Conservation (phyloP, 2,888 invertebrate species). For the Dryomyza anilis region DNA sequence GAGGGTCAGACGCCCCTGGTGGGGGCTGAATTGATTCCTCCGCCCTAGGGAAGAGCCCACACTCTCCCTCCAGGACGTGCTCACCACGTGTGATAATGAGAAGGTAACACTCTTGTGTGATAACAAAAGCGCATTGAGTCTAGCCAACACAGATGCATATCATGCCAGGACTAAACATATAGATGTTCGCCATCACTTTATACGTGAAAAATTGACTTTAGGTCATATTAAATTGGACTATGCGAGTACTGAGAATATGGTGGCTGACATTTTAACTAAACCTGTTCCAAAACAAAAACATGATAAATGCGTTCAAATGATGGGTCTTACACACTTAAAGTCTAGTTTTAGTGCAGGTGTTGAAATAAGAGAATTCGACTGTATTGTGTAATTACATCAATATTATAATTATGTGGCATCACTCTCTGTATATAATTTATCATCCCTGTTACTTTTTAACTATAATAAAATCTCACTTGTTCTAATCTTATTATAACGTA, state of each 20-base stretch:
- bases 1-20: too few species aligned
- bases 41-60: too few species aligned
- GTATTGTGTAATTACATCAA: too few species aligned
- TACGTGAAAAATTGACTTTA: slow-evolving; percentile 16
- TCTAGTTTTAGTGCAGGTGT: neutral
- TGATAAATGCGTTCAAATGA: slow-evolving; percentile 17
- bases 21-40: too few species aligned
- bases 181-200: slow-evolving; percentile 29
- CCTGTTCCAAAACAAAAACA: slow-evolving; percentile 27
- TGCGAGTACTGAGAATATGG: slow-evolving; percentile 22
- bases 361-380: neutral
- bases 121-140: slow-evolving; percentile 28
- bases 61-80: too few species aligned
- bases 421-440: too few species aligned
- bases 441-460: too few species aligned
- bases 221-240: slow-evolving; percentile 18
- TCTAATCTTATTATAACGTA: too few species aligned
- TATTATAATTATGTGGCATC: too few species aligned
- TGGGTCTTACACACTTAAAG: slow-evolving; percentile 19
- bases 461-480: too few species aligned
- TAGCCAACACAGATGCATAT: slow-evolving; percentile 24
- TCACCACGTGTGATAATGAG: too few species aligned
- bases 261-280: slow-evolving; percentile 30
- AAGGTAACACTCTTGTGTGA: slow-evolving; percentile 27
- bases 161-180: slow-evolving; percentile 29